A percentile compares a stretch with the other conserved stretches of the same genome.
Evolutionary conservation across 1,140 invertebrate species (phyloP).

Genomic region (Lepidurus packardi): DNA sequence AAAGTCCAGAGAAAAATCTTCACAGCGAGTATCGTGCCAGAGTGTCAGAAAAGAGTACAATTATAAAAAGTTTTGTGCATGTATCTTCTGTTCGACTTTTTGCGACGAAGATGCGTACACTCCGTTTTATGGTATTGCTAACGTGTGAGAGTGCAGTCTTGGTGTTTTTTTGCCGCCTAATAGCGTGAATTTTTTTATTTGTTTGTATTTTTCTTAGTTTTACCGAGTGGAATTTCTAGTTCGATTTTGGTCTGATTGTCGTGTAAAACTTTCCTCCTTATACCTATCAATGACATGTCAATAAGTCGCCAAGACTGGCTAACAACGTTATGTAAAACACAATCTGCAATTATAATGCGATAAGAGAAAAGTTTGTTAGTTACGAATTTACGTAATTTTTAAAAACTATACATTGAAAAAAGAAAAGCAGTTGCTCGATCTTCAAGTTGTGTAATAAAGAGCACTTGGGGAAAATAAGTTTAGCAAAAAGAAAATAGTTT

Average conservation of each 20-base stretch:
- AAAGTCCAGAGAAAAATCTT: neutral
- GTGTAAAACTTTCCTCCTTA: neutral
- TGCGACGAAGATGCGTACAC: no score
- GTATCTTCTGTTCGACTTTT: neutral
- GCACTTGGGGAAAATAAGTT: neutral
- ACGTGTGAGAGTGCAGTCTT: neutral
- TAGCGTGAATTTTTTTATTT: neutral
- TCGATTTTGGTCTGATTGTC: neutral
- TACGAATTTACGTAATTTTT: slow-evolving; percentile 22
- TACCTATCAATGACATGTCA: neutral
- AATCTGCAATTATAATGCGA: neutral
- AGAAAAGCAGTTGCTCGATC: neutral
- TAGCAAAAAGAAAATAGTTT: neutral
- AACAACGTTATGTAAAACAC: neutral
- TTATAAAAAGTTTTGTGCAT: neutral
- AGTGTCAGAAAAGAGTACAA: slow-evolving; percentile 19
- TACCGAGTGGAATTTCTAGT: neutral
- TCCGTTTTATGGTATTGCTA: neutral
- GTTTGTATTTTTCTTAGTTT: neutral
- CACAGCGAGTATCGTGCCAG: neutral
- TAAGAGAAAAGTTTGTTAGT: neutral
- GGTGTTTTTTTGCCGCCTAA: slow-evolving; percentile 19
- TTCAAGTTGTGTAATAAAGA: neutral
- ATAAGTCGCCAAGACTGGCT: neutral
- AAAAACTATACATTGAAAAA: neutral